Percentiles rank a stretch among this genome's conserved stretches.
Evolutionary conservation across 2,797 vertebrate genomes (phyloP).

Genomic region (Propithecus perrieri): DNA sequence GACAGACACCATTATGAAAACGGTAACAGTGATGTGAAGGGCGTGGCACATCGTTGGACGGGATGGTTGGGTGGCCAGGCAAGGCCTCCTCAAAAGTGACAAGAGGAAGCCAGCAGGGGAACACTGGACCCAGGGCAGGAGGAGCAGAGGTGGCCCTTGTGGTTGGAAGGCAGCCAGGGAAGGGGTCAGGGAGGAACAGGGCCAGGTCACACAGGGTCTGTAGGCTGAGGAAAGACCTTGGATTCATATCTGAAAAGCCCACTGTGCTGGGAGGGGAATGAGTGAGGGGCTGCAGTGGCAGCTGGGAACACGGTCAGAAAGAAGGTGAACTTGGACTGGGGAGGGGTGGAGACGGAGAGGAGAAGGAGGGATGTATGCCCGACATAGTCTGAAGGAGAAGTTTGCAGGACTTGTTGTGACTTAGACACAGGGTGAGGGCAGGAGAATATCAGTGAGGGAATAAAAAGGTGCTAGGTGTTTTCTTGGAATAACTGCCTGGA

Average conservation of each 20-base stretch:
- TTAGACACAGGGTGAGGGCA: neutral
- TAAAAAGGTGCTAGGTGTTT: neutral
- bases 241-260: neutral
- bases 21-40: neutral
- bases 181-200: neutral
- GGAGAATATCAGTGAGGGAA: neutral
- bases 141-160: neutral
- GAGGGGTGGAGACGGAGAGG: neutral
- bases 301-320: neutral
- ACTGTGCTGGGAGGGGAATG: neutral
- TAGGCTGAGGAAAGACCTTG: neutral
- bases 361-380: too few relatives aligned
- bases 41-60: neutral
- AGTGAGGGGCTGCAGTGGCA: neutral
- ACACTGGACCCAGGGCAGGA: neutral
- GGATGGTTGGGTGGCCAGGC: neutral
- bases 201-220: neutral
- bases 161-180: neutral
- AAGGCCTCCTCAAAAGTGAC: neutral
- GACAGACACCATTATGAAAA: neutral
- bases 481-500: neutral
- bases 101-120: neutral
- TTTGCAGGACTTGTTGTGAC: neutral
- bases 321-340: neutral
- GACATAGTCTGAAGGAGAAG: neutral